Conservation (phyloP, 2,113 vertebrate species). For the Orycteropus afer region DNA sequence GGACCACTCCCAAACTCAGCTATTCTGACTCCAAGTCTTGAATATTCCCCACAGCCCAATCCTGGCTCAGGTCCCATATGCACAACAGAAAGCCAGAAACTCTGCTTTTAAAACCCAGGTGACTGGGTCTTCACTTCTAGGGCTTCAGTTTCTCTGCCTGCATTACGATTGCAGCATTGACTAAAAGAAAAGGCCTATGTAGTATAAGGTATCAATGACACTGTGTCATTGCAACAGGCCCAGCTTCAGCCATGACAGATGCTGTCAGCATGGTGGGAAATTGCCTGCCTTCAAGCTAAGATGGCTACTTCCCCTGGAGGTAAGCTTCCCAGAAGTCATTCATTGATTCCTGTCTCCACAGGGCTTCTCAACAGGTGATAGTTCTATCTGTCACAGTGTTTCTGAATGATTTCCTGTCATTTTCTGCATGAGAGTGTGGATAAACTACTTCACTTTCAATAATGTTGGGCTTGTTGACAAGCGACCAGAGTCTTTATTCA, state of each 20-base stretch:
- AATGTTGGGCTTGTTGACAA: neutral
- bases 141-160: neutral
- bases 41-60: neutral
- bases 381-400: neutral
- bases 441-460: neutral
- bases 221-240: neutral
- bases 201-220: accelerated
- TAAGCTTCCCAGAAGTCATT: neutral
- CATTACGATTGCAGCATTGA: accelerated
- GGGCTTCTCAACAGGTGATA: neutral
- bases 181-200: neutral
- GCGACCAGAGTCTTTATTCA: neutral
- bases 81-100: neutral
- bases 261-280: neutral
- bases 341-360: accelerated
- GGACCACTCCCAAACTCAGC: neutral
- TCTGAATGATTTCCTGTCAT: neutral
- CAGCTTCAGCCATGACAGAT: accelerated
- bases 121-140: neutral
- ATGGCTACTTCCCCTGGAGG: neutral
- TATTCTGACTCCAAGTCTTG: neutral
- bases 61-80: accelerated
- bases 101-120: accelerated
- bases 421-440: neutral
- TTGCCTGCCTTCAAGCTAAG: neutral